phyloP scores from a whole-genome alignment of 2,888 invertebrate genomes.

The Pyrrhosoma nymphula region DNA sequence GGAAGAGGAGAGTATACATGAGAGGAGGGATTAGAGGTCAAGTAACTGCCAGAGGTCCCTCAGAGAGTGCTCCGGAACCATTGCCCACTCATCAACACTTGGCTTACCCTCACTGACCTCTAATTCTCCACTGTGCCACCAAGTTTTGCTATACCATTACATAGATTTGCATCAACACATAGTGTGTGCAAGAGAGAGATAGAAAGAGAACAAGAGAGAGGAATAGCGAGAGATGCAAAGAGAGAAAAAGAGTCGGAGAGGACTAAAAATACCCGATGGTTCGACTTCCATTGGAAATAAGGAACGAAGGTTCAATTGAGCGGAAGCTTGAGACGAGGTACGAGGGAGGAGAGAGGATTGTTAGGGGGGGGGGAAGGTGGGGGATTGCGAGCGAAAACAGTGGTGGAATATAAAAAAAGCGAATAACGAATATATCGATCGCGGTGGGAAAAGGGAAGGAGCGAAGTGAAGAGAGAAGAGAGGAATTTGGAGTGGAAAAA shows the following conservation, averaged over 20 bases:
- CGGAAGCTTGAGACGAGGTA: not conserved
- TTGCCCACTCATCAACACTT: too few species aligned
- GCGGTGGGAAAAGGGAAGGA: not conserved
- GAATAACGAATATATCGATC: slow-evolving; percentile 32
- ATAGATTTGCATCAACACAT: too few species aligned
- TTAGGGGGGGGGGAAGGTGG: not conserved
- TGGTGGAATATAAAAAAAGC: not conserved
- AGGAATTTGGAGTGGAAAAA: slow-evolving; percentile 5
- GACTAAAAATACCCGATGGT: slow-evolving; percentile 3
- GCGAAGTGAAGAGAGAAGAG: too few species aligned
- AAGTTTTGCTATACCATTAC: too few species aligned
- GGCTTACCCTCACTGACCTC: too few species aligned
- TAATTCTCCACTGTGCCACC: too few species aligned
- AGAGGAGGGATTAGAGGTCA: too few species aligned
- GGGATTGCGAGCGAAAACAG: slow-evolving; percentile 7
- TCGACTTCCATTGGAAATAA: slow-evolving; percentile 31
- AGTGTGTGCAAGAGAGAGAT: not conserved
- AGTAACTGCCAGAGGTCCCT: too few species aligned
- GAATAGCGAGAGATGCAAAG: not conserved
- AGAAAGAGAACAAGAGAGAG: not conserved
- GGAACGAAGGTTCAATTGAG: slow-evolving; percentile 32
- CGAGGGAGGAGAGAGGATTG: too few species aligned
- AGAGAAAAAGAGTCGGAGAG: not conserved
- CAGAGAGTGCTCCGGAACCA: too few species aligned
- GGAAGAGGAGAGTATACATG: too few species aligned